phyloP scores from a whole-genome alignment of 2,888 invertebrate genomes.

The Aleiodes alternator region DNA sequence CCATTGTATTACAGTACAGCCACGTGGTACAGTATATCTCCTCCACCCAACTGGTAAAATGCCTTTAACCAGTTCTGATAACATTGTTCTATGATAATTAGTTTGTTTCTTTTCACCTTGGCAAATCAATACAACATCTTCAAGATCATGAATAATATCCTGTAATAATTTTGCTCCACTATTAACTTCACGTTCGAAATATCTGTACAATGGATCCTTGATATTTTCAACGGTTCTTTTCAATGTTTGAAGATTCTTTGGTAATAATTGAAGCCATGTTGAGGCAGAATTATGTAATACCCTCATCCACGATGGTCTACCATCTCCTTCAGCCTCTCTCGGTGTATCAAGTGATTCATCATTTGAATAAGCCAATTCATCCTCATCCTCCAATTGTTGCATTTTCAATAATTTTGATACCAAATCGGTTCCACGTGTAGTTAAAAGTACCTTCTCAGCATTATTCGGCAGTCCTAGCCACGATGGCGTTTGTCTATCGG shows the following conservation, averaged over 20 bases:
- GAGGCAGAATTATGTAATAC: constrained; percentile 93
- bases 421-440: constrained; percentile 92
- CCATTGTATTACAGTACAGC: constrained; percentile 93
- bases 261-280: constrained; percentile 94
- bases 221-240: constrained; percentile 98
- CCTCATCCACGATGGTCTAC: constrained; percentile 99
- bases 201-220: constrained; percentile 97
- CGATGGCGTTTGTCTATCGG: constrained; percentile 96
- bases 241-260: constrained; percentile 87
- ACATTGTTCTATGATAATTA: constrained; percentile 96
- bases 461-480: constrained; percentile 99
- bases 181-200: constrained; percentile 98
- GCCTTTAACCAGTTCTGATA: constrained; percentile 95
- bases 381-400: constrained; percentile 97
- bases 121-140: constrained; percentile 93
- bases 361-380: constrained; percentile 90
- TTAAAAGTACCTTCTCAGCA: constrained; percentile 94
- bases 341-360: constrained; percentile 77
- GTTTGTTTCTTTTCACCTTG: constrained; percentile 98
- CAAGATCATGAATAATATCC: constrained; percentile 93
- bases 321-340: constrained; percentile 83
- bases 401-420: constrained; percentile 97
- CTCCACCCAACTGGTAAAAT: constrained; percentile 96
- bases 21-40: constrained; percentile 95
- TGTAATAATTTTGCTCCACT: constrained; percentile 91